Evolutionary conservation across 37 sponge, comb jelly and placozoan genomes (phyloP).

Genomic region (Mnemiopsis leidyi): DNA sequence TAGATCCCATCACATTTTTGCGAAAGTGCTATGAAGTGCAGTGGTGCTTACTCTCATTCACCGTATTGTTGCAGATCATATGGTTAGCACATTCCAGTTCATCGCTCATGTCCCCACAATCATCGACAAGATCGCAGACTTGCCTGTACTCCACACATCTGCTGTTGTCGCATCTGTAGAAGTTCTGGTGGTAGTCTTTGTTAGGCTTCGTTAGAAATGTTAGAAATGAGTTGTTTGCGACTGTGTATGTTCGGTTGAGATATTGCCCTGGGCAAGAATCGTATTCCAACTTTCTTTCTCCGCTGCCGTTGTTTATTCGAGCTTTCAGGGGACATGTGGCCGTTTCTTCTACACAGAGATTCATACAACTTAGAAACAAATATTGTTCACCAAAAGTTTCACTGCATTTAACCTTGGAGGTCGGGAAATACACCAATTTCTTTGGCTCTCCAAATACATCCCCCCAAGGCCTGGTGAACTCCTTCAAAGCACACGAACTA

Average conservation of each 20-base stretch:
- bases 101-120: too few species aligned
- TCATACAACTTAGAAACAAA: constrained; percentile 1
- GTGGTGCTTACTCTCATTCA: too few species aligned
- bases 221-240: neutral
- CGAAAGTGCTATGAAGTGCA: too few species aligned
- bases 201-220: neutral
- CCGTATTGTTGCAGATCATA: too few species aligned
- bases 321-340: neutral
- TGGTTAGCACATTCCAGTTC: too few species aligned
- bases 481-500: neutral
- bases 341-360: neutral
- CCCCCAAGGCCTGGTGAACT: neutral
- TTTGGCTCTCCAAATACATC: neutral
- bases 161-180: neutral
- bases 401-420: neutral
- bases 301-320: too few species aligned
- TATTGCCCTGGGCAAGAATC: neutral
- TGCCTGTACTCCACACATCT: too few species aligned
- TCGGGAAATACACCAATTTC: neutral
- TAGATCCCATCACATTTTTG: too few species aligned
- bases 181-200: neutral
- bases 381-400: neutral
- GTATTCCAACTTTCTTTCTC: neutral
- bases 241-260: neutral
- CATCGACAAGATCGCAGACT: too few species aligned